phyloP scores from a whole-genome alignment of 2,888 invertebrate genomes.

The Ferdinandea cuprea region DNA sequence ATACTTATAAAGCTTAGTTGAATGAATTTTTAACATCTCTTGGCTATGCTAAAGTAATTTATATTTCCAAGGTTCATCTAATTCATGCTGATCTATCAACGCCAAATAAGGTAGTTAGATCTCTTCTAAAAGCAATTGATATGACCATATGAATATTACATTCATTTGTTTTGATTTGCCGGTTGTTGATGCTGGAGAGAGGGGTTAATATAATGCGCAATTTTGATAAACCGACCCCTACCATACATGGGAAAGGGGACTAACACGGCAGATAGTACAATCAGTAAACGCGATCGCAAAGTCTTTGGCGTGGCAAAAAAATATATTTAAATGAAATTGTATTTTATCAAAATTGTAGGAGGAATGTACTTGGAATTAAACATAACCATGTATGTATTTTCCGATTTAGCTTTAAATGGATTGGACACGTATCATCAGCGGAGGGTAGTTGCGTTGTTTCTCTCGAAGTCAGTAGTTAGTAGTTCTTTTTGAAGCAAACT shows the following conservation, averaged over 20 bases:
- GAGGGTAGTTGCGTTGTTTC: not conserved
- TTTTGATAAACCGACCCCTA: slow-evolving; percentile 10
- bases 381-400: slow-evolving; percentile 13
- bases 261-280: slow-evolving; percentile 20
- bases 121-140: slow-evolving; percentile 1
- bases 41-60: no score
- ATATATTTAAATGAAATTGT: slow-evolving; percentile 25
- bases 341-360: slow-evolving; percentile 27
- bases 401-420: slow-evolving; percentile 18
- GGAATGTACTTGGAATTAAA: slow-evolving; percentile 36
- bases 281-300: slow-evolving; percentile 5
- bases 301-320: slow-evolving; percentile 22
- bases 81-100: no score
- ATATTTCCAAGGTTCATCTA: no score
- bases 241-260: not conserved
- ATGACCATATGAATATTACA: no score
- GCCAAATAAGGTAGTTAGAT: no score
- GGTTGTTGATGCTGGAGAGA: not conserved
- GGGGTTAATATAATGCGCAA: not conserved
- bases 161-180: slow-evolving; percentile 6
- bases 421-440: slow-evolving; percentile 22
- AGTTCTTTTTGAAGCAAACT: slow-evolving; percentile 1
- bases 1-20: no score
- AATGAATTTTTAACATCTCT: no score
- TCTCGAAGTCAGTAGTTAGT: not conserved